A percentile compares a stretch with the other conserved stretches of the same genome.
phyloP scores from a whole-genome alignment of 1,140 invertebrate genomes.

The Carposina sasakii region DNA sequence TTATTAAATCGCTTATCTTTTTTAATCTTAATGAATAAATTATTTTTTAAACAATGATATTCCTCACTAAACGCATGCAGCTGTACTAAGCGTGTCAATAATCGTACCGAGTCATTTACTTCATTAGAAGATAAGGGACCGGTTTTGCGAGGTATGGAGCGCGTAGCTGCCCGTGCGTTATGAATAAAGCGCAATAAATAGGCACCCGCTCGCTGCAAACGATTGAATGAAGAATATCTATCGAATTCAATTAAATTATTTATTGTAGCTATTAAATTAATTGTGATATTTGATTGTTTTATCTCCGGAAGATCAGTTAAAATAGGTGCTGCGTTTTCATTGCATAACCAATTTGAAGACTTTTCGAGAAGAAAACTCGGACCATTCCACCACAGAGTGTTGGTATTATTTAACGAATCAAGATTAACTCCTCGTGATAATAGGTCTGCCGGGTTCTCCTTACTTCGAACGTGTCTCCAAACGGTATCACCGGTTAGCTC shows the following conservation, averaged over 20 bases:
- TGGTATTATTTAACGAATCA: slow-evolving; percentile 1
- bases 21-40: background rate
- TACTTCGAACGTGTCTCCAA: slow-evolving; percentile 32
- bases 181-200: slow-evolving; percentile 1
- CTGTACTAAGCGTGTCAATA: too few species aligned
- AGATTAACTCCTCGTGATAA: slow-evolving; percentile 30
- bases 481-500: slow-evolving; percentile 3
- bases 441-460: slow-evolving; percentile 40
- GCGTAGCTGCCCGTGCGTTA: too few species aligned
- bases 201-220: background rate
- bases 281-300: background rate
- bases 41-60: background rate
- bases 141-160: too few species aligned
- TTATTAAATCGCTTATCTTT: background rate
- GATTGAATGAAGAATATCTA: background rate
- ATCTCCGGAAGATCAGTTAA: background rate
- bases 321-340: background rate
- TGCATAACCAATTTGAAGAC: background rate
- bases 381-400: slow-evolving; percentile 1
- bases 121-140: too few species aligned
- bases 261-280: background rate
- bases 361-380: background rate
- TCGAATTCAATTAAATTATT: slow-evolving; percentile 4
- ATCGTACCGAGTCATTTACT: too few species aligned
- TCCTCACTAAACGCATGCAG: too few species aligned